These are phyloP conservation scores for Bellardia bayeri DNA, from an alignment of 2,888 invertebrate species.

Conservation along the genomic window DNA sequence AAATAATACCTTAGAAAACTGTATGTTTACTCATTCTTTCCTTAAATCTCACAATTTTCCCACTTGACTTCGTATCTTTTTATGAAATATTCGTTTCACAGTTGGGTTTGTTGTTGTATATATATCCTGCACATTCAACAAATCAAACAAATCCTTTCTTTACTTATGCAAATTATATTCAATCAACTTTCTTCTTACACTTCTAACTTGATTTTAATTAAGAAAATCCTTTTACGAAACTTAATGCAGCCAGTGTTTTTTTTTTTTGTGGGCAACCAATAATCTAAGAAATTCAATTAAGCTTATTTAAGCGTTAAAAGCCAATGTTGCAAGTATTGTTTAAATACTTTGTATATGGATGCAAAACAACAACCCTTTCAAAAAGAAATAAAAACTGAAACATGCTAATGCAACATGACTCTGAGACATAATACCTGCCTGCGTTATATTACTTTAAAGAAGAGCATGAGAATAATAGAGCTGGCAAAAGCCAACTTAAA, in stretches of 20 bases:
- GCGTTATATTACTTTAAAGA: conserved; percentile 36
- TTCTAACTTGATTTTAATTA: conserved; percentile 79
- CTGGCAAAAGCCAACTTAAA: conserved; percentile 75
- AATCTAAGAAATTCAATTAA: conserved; percentile 82
- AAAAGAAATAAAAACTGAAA: conserved; percentile 36
- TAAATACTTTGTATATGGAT: conserved; percentile 33
- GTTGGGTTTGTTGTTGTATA: too few relatives aligned
- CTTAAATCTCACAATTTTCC: neutral
- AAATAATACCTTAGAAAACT: too few relatives aligned
- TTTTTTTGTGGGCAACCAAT: conserved; percentile 14
- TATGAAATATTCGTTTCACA: neutral
- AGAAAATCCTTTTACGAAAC: conserved; percentile 73
- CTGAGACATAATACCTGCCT: conserved; percentile 60
- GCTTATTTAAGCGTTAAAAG: conserved; percentile 85
- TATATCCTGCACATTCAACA: neutral
- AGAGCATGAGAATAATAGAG: conserved; percentile 59
- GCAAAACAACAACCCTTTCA: conserved; percentile 34
- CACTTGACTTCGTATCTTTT: neutral
- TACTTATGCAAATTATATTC: conserved; percentile 56
- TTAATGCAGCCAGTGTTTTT: conserved; percentile 14
- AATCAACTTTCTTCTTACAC: conserved; percentile 30
- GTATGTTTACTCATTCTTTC: neutral
- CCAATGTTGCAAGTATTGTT: conserved; percentile 80
- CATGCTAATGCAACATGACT: conserved; percentile 65
- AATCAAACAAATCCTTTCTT: conserved; percentile 35